Base-by-base conservation (phyloP, 2,888 invertebrate species). In the Exocentrus adspersus region DNA sequence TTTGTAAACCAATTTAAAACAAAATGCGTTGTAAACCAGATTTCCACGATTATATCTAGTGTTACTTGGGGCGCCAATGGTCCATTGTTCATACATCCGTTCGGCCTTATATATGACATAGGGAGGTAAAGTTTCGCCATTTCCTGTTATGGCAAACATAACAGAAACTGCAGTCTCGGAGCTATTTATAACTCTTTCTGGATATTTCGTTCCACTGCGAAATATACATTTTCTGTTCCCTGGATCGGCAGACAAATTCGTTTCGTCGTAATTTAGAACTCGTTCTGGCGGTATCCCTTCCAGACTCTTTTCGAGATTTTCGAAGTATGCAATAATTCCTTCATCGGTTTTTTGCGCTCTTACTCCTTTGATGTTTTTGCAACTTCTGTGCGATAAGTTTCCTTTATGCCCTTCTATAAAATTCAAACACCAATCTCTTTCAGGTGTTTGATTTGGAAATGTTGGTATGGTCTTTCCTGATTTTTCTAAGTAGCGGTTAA, bases 211-310 rank as follows among this genome's bases (percentile, higher is more conserved):
- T n/a, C n/a, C n/a, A n/a, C n/a, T 28, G 3, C 28, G 41, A 41
- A 41, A 41, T 12, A 41, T 6, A 14, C 41, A 41, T 14, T 10
- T 41, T 41, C 14, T 3, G 3, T 6, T 4, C 10, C 60, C 60
- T 1, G 60, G 64, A 46, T 64, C 51, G 37, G 60, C 64, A 16
- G 19, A 32, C 1, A 64, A n/a, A 41, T 61, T 64, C 9, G 56
- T 54, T n/a, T 60, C 60, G 21, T 61, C 60, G 28, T 64, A 61
- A 32, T 64, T 64, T 9, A 61, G 17, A 6, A 61, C 53, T 30
- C 50, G 10, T 5, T 21, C 43, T 1, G 60, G 46, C 1, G 54
- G 21, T n/a, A 61, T 52, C 21, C 42, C 48, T 57, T 62, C 58
- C 12, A 62, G 20, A 17, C 58, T 24, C 12, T 32, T 28, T 28